Evolutionary conservation across 2,113 vertebrate species (phyloP), one percentile per base, ranked within the genome.

Genomic region (Saccopteryx leptura): DNA sequence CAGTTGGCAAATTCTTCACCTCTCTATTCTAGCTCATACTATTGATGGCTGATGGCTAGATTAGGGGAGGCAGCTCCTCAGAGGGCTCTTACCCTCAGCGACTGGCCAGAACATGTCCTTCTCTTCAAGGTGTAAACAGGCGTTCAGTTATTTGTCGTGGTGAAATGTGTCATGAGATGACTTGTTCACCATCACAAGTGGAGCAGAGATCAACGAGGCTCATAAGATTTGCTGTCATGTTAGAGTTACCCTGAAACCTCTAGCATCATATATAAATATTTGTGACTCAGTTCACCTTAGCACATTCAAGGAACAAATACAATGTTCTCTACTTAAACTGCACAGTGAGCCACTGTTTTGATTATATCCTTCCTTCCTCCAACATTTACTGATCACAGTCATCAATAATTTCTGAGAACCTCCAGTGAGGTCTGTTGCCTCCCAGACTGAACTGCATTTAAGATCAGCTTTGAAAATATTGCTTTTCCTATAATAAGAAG

Each of bases 381-480:
- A 46, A 14, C 60, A 74, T 83, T 76, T 87, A 71, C 60, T 61
- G 54, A 90, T 54, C 39, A 60, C 19, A 69, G n/a, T 48, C 48
- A 69, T 88, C 46, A 81, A 63, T 79, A 83, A 84, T 95, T 84
- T 83, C 61, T 90, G 72, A 96, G 84, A 89, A 93, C 3, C 24
- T 75, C 50, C n/a, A 76, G 8, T 17, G 23, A 93, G 31, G 24
- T 50, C 26, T 58, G 86, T 33, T 54, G 33, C 26, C 52, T 74
- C n/a, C 50, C 14, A 93, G 24, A 69, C n/a, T 69, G 50, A 65
- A 46, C 0, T 48, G 39, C 50, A 31, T 80, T 87, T 86, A 95
- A 86, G 18, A 71, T 91, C 24, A 86, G 28, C 33, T 90, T 66
- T 82, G 33, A 74, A 94, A 95, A 96, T 26, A 17, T 11, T 81